A percentile compares a stretch with the other conserved stretches of the same genome.
Evolutionary conservation across 2,888 invertebrate species (phyloP).

Genomic region (Diachrysia chrysitis): DNA sequence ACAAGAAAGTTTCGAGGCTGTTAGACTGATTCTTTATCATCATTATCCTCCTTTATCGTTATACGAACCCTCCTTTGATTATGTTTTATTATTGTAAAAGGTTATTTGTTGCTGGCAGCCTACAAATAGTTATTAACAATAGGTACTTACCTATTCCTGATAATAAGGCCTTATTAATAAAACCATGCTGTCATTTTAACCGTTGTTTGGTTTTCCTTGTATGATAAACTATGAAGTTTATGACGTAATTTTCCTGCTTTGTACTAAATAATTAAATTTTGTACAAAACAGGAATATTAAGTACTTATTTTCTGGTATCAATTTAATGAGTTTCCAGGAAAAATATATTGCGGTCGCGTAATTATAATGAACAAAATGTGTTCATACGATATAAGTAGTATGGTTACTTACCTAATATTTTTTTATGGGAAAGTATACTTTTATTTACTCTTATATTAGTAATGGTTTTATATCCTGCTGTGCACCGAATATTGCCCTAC

Average conservation of each 20-base stretch:
- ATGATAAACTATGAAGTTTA: no score
- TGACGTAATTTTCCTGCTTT: no score
- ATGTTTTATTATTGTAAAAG: neutral
- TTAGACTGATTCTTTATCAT: no score
- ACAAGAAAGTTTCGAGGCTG: no score
- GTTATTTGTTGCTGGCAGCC: neutral
- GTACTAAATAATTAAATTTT: no score
- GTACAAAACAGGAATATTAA: slow-evolving; percentile 38
- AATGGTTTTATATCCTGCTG: slow-evolving; percentile 51
- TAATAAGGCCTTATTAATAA: slow-evolving; percentile 36
- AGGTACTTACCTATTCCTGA: slow-evolving; percentile 15
- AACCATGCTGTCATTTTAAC: slow-evolving; percentile 17
- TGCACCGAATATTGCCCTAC: slow-evolving; percentile 47
- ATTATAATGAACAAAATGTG: slow-evolving; percentile 1
- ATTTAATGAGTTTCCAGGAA: neutral
- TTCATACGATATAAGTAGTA: no score
- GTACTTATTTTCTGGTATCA: slow-evolving; percentile 9
- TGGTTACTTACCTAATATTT: no score
- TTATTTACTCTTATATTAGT: slow-evolving; percentile 19
- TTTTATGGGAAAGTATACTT: slow-evolving; percentile 5
- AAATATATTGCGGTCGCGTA: neutral
- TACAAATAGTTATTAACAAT: slow-evolving; percentile 5
- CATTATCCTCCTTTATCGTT: no score
- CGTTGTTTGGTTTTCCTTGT: slow-evolving; percentile 37
- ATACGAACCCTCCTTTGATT: neutral